These are phyloP conservation scores for Monochamus alternatus DNA, from an alignment of 2,888 invertebrate species.

Conservation along the genomic window DNA sequence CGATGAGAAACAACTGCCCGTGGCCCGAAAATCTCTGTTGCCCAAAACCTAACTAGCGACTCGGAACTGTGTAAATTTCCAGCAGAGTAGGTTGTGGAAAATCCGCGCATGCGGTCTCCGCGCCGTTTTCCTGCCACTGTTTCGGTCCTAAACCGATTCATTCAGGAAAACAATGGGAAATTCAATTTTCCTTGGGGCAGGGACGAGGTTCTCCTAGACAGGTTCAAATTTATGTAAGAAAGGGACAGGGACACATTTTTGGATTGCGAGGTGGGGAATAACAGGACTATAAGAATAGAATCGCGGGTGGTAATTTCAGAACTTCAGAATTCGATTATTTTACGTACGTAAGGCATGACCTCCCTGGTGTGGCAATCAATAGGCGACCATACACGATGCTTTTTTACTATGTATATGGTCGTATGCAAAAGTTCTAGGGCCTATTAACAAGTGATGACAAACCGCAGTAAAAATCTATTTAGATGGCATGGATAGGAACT, in stretches of 20 bases:
- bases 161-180: conserved; percentile 30
- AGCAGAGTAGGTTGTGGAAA: conserved; percentile 39
- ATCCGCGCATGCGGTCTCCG: conserved; percentile 29
- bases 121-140: neutral
- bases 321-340: neutral
- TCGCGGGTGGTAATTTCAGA: neutral
- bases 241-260: neutral
- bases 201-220: neutral
- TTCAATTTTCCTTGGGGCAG: conserved; percentile 23
- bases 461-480: no score
- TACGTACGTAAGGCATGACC: neutral
- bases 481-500: no score
- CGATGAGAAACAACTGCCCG: conserved; percentile 24
- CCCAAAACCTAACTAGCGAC: conserved; percentile 34
- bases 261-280: neutral
- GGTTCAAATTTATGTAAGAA: neutral
- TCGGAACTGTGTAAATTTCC: conserved; percentile 37
- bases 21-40: conserved; percentile 32
- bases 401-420: no score
- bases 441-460: no score
- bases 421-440: no score
- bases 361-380: neutral
- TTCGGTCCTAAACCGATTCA: conserved; percentile 26
- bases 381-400: neutral
- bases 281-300: neutral